phyloP scores from a whole-genome alignment of 2,113 vertebrate genomes.

The Hucho hucho region DNA sequence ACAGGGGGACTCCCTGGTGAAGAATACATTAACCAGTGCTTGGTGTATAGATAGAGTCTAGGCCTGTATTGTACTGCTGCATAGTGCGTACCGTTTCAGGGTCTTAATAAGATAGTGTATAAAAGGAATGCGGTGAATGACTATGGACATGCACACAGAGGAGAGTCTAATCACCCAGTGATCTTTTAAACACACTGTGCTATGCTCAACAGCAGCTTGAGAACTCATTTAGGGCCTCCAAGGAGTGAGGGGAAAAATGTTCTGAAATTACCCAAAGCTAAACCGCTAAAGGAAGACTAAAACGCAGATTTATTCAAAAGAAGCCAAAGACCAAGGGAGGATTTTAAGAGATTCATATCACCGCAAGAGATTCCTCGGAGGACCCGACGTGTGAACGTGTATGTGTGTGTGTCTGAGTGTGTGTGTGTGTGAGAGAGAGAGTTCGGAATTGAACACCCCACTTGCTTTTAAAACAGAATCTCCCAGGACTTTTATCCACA shows the following conservation, averaged over 20 bases:
- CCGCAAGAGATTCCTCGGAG: constrained; percentile 64
- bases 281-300: constrained; percentile 75
- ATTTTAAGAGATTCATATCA: constrained; percentile 63
- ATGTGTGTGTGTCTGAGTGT: constrained; percentile 17
- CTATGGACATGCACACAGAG: constrained; percentile 26
- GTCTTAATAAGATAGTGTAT: neutral
- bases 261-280: constrained; percentile 73
- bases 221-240: constrained; percentile 63
- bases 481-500: constrained; percentile 57
- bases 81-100: neutral
- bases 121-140: neutral
- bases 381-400: constrained; percentile 34
- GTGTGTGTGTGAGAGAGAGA: neutral
- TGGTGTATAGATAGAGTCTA: neutral
- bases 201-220: constrained; percentile 69
- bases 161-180: constrained; percentile 43
- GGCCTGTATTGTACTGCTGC: neutral
- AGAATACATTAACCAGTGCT: neutral
- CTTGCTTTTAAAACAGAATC: constrained; percentile 68
- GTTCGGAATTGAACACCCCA: constrained; percentile 70
- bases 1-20: neutral
- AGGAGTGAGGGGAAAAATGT: constrained; percentile 62
- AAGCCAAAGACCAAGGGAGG: constrained; percentile 76
- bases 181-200: constrained; percentile 51
- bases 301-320: constrained; percentile 79